Evolutionary conservation across 2,113 vertebrate genomes (phyloP).

Genomic region (Centropus unirufus): DNA sequence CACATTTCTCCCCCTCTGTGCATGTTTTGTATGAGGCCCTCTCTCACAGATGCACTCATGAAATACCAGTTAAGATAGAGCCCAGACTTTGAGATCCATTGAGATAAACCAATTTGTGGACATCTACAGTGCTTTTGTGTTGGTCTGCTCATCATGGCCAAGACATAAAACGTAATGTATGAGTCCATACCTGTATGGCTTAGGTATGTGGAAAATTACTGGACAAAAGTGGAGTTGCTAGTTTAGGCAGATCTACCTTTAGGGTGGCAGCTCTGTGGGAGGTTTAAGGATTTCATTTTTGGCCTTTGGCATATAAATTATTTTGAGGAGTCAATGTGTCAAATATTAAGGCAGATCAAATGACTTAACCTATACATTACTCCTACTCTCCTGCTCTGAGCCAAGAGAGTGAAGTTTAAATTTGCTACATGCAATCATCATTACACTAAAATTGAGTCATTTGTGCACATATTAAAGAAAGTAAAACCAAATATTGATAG

Average conservation of each 20-base stretch:
- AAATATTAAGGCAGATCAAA: not conserved
- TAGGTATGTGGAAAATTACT: not conserved
- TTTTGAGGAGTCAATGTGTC: not conserved
- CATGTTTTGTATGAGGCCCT: not conserved
- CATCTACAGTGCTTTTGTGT: not conserved
- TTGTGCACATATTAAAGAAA: not conserved
- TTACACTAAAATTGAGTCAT: not conserved
- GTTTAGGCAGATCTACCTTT: not conserved
- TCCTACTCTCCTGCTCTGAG: not conserved
- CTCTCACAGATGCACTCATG: not conserved
- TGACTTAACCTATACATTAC: not conserved
- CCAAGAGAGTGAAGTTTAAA: not conserved
- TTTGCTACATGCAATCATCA: not conserved
- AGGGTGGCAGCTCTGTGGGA: conserved; percentile 12
- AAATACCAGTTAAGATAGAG: not conserved
- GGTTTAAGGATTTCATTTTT: conserved; percentile 7
- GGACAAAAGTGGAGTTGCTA: not conserved
- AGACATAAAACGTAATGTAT: not conserved
- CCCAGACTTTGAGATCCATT: not conserved
- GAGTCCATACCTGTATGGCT: not conserved
- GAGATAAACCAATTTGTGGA: not conserved
- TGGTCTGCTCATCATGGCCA: not conserved
- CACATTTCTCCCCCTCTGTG: not conserved
- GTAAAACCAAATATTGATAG: not conserved
- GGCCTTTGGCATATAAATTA: not conserved